Evolutionary conservation across 2,888 invertebrate species (phyloP).

Genomic region (Creontiades dilutus): DNA sequence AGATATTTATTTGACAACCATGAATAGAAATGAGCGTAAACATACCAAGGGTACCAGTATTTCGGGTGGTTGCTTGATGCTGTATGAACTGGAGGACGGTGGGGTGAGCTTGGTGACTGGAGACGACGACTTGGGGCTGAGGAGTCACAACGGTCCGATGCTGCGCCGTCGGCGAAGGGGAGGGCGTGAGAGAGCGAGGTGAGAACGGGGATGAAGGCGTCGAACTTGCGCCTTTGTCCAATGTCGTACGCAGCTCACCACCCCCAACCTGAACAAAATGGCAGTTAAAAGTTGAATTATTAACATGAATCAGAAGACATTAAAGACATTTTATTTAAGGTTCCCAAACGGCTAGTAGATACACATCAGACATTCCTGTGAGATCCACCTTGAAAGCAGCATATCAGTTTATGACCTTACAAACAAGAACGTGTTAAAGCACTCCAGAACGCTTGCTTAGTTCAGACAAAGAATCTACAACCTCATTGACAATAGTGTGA

Average conservation of each 20-base stretch:
- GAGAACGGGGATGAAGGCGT: conserved; percentile 76
- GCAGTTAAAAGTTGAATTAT: too few relatives aligned
- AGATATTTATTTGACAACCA: too few relatives aligned
- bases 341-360: too few relatives aligned
- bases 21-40: not conserved
- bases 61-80: conserved; percentile 75
- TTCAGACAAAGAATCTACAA: too few relatives aligned
- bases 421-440: too few relatives aligned
- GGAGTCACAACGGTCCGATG: conserved; percentile 76
- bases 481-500: too few relatives aligned
- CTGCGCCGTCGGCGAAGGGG: conserved; percentile 75
- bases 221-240: conserved; percentile 70
- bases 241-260: conserved; percentile 65
- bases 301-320: too few relatives aligned
- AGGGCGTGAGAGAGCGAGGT: conserved; percentile 76
- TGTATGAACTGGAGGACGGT: conserved; percentile 75
- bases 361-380: too few relatives aligned
- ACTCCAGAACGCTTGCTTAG: too few relatives aligned
- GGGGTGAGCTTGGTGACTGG: conserved; percentile 69
- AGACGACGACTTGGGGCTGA: conserved; percentile 74
- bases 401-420: too few relatives aligned
- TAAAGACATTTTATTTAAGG: too few relatives aligned
- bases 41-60: conserved; percentile 71
- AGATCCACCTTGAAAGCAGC: too few relatives aligned
- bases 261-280: conserved; percentile 64